Percentiles rank a stretch among this genome's conserved stretches.
Evolutionary conservation across 2,797 vertebrate genomes (phyloP).

Genomic region (Pangasius krempfi): DNA sequence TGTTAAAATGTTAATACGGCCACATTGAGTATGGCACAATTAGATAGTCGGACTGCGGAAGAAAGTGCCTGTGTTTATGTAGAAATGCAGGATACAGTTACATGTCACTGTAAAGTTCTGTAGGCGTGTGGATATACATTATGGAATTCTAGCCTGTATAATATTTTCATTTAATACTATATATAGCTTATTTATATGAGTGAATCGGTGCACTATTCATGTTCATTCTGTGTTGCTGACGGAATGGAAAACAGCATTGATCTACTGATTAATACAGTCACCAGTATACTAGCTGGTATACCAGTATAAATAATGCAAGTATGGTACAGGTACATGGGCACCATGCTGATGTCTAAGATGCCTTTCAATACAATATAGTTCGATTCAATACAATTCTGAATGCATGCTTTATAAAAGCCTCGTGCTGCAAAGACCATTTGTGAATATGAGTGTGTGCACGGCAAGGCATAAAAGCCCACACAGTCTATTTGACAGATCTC

Average conservation of each 20-base stretch:
- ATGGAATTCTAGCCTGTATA: not conserved
- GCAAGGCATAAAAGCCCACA: not conserved
- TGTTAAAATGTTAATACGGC: not conserved
- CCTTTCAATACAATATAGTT: not conserved
- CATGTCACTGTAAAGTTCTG: not conserved
- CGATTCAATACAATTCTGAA: not conserved
- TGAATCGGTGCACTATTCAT: not conserved
- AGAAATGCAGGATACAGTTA: not conserved
- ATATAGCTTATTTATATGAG: not conserved
- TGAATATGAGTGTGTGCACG: not conserved
- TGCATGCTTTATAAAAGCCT: not conserved
- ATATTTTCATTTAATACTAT: not conserved
- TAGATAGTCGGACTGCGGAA: not conserved
- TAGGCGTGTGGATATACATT: not conserved
- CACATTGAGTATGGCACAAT: not conserved
- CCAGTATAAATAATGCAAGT: slow-evolving; percentile 7
- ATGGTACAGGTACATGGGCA: too few relatives aligned
- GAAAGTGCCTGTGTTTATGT: not conserved
- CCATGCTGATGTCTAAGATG: not conserved
- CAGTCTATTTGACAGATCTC: not conserved
- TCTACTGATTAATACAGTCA: not conserved
- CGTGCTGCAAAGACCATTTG: not conserved
- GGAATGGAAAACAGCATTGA: not conserved
- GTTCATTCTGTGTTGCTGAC: not conserved
- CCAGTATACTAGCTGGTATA: not conserved